Evolutionary conservation across 2,113 vertebrate genomes (phyloP), one percentile per base, ranked within the genome.

Genomic region (Neotragus moschatus): DNA sequence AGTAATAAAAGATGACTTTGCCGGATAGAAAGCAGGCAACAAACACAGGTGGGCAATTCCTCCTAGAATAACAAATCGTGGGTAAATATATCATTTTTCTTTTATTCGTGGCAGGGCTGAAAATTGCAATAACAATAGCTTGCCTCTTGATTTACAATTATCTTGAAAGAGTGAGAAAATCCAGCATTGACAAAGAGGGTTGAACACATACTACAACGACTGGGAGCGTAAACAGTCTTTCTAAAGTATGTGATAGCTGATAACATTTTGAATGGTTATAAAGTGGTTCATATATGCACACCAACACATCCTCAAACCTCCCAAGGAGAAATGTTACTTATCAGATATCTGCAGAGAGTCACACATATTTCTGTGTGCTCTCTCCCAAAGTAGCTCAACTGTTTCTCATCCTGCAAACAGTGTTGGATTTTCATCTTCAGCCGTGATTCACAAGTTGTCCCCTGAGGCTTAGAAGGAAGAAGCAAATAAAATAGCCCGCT

Each of bases 401-500:
- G 1, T 56, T 60, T 84, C 56, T 30, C 4, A 0, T 51, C 63
- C 21, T 88, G 47, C 16, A 6, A 49, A 33, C n/a, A 25, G 36
- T 39, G 1, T 9, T 16, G 13, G 30, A n/a, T 30, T 49, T 53
- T n/a, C 55, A 49, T 47, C 73, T 63, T 43, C 6, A 77, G 4
- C 60, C 2, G 1, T 6, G 25, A 6, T 19, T 16, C 26, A n/a
- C 1, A n/a, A 15, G 25, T 14, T 16, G 36, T 75, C 19, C 19
- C 21, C 14, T 87, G 43, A n/a, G 21, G 33, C 55, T 82, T n/a
- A 4, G 17, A 60, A 90, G 11, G 5, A 45, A 21, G 2, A 47
- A 49, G 10, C 19, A 51, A 7, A 15, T 6, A 7, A 56, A 11
- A 16, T 5, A 23, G 8, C n/a, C 11, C 17, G 0, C 9, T 47